A percentile compares a stretch with the other conserved stretches of the same genome.
phyloP scores from a whole-genome alignment of 2,113 vertebrate species.

The Takifugu bimaculatus region DNA sequence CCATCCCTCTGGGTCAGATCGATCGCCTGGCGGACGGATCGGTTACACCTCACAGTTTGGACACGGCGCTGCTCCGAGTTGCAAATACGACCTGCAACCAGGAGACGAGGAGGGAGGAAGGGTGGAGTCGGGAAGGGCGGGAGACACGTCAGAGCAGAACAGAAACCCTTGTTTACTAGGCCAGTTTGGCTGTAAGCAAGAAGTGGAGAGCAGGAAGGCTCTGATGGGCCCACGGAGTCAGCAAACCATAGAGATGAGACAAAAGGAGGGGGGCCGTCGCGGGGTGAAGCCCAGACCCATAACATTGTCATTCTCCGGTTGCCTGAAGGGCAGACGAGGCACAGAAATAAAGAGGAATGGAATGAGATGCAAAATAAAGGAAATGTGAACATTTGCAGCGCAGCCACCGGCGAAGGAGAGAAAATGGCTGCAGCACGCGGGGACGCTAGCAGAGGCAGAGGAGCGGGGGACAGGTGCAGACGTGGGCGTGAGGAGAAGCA shows the following conservation, averaged over 20 bases:
- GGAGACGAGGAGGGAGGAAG: neutral
- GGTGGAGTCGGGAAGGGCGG: constrained; percentile 11
- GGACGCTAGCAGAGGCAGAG: constrained; percentile 36
- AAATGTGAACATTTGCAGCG: constrained; percentile 51
- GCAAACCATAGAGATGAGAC: constrained; percentile 33
- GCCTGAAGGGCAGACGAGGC: constrained; percentile 65
- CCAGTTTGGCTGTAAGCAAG: too few species aligned
- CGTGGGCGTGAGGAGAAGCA: neutral
- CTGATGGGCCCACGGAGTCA: constrained; percentile 23
- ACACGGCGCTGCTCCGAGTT: constrained; percentile 29
- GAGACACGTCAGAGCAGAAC: constrained; percentile 42
- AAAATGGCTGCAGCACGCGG: constrained; percentile 29
- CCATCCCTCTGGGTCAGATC: constrained; percentile 52
- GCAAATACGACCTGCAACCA: constrained; percentile 45
- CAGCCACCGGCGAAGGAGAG: constrained; percentile 34
- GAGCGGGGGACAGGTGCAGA: constrained; percentile 2
- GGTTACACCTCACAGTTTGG: constrained; percentile 44
- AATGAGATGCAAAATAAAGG: constrained; percentile 42
- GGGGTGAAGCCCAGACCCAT: constrained; percentile 59
- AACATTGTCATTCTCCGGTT: constrained; percentile 62
- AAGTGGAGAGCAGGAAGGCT: too few species aligned
- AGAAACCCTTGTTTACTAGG: too few species aligned
- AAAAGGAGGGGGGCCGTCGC: constrained; percentile 24
- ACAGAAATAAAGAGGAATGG: constrained; percentile 25
- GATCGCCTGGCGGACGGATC: constrained; percentile 47